A percentile compares a stretch with the other conserved stretches of the same genome.
phyloP scores from a whole-genome alignment of 2,797 vertebrate species.

The Periophthalmus magnuspinnatus region DNA sequence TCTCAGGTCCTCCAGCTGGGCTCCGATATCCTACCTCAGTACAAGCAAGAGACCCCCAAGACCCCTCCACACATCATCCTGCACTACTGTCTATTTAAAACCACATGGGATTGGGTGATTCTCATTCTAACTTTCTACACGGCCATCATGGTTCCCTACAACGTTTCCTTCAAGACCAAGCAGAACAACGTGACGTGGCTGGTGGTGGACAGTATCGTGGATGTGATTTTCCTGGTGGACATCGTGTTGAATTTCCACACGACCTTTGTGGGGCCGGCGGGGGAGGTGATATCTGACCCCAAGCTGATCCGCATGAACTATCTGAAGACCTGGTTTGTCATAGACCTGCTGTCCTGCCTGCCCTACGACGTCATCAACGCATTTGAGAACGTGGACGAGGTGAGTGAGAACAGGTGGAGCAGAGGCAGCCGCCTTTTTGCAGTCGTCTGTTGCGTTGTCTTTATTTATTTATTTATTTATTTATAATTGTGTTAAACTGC shows the following conservation, averaged over 20 bases:
- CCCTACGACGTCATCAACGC: slow-evolving; percentile 99
- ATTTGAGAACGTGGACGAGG: slow-evolving; percentile 99
- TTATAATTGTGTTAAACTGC: neutral
- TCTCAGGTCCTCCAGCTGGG: slow-evolving; percentile 95
- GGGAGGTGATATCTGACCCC: slow-evolving; percentile 98
- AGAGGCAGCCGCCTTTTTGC: neutral
- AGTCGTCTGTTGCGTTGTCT: neutral
- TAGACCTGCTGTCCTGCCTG: slow-evolving; percentile 96
- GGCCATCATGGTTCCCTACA: slow-evolving; percentile 99
- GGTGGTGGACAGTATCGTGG: slow-evolving; percentile 98
- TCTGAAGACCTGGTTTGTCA: slow-evolving; percentile 99
- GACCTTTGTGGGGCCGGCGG: slow-evolving; percentile 97
- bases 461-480: neutral
- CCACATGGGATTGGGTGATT: slow-evolving; percentile 99
- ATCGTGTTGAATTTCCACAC: slow-evolving; percentile 99
- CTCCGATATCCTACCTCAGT: slow-evolving; percentile 97
- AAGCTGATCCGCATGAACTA: slow-evolving; percentile 99
- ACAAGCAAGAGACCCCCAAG: slow-evolving; percentile 99
- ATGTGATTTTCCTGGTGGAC: slow-evolving; percentile 98
- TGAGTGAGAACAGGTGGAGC: slow-evolving; percentile 72
- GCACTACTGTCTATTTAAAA: slow-evolving; percentile 99
- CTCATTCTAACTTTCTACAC: slow-evolving; percentile 99
- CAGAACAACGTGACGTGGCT: slow-evolving; percentile 99
- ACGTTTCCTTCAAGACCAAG: slow-evolving; percentile 98
- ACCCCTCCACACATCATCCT: slow-evolving; percentile 98